These are phyloP conservation scores for Gryllus bimaculatus DNA, from an alignment of 1,140 invertebrate species.

Conservation along the genomic window DNA sequence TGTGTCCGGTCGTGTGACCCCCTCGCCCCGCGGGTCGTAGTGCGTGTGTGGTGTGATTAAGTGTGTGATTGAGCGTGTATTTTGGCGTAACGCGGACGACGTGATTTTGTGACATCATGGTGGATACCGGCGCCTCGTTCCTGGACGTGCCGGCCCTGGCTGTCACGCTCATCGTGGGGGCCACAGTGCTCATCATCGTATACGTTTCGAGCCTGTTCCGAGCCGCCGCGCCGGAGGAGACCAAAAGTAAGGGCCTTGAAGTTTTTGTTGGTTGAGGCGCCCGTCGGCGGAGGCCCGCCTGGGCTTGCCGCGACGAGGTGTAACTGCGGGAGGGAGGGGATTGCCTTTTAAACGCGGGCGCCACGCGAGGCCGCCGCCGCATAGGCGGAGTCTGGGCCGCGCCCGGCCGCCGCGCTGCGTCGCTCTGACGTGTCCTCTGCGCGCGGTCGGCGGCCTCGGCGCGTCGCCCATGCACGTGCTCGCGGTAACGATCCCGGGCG, in stretches of 20 bases:
- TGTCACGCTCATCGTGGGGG: constrained; percentile 21
- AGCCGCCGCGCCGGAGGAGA: constrained; percentile 11
- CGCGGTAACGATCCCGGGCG: background rate
- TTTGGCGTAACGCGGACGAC: background rate
- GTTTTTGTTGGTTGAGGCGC: background rate
- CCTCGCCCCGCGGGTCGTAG: background rate
- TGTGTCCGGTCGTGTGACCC: background rate
- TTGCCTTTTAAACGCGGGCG: background rate
- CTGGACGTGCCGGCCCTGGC: constrained; percentile 8
- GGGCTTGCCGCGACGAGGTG: too few species aligned
- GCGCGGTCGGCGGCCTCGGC: too few species aligned
- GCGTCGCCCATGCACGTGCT: background rate
- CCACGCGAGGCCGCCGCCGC: too few species aligned
- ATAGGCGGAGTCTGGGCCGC: too few species aligned
- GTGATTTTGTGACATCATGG: background rate
- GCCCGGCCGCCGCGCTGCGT: too few species aligned
- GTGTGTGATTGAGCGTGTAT: background rate
- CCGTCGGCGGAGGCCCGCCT: too few species aligned
- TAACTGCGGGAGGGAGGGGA: background rate
- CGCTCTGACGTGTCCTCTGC: background rate
- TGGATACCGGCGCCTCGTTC: constrained; percentile 9
- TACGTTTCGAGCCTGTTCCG: constrained; percentile 21
- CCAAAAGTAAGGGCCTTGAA: constrained; percentile 20
- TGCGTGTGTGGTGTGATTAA: background rate
- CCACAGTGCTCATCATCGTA: constrained; percentile 17